phyloP scores from a whole-genome alignment of 2,113 vertebrate genomes.

The Athene cunicularia region DNA sequence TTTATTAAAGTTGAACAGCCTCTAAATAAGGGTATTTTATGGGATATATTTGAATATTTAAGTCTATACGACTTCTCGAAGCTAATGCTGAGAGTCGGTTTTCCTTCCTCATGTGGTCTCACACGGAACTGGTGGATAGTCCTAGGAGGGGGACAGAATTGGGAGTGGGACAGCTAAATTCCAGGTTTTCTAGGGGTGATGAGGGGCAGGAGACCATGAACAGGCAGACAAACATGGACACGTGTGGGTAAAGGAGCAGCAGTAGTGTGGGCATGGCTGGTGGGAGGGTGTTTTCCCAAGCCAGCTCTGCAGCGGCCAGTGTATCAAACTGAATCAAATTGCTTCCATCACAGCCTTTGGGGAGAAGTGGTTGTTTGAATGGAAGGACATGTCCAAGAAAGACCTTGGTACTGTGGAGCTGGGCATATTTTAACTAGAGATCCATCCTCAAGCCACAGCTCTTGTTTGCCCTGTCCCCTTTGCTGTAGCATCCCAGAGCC shows the following conservation, averaged over 20 bases:
- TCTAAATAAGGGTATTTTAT: neutral
- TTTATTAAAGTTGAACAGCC: neutral
- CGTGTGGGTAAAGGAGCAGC: accelerated
- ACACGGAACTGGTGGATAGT: neutral
- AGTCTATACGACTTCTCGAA: neutral
- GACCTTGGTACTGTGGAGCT: neutral
- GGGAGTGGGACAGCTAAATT: neutral
- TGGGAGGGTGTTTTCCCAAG: neutral
- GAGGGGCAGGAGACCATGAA: neutral
- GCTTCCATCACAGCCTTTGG: neutral
- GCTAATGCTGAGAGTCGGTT: neutral
- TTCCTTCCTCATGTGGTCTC: neutral
- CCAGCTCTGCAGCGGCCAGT: neutral
- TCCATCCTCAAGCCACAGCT: neutral
- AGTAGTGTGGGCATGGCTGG: accelerated
- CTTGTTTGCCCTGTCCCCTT: accelerated
- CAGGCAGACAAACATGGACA: neutral
- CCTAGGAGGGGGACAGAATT: neutral
- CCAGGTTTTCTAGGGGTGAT: neutral
- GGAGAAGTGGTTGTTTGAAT: neutral
- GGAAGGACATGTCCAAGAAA: accelerated
- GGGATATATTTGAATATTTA: neutral
- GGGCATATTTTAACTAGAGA: neutral
- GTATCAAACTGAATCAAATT: neutral
- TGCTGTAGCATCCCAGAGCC: neutral